Conservation (phyloP, 2,797 vertebrate genomes). For the Phyllotis vaccarum region DNA sequence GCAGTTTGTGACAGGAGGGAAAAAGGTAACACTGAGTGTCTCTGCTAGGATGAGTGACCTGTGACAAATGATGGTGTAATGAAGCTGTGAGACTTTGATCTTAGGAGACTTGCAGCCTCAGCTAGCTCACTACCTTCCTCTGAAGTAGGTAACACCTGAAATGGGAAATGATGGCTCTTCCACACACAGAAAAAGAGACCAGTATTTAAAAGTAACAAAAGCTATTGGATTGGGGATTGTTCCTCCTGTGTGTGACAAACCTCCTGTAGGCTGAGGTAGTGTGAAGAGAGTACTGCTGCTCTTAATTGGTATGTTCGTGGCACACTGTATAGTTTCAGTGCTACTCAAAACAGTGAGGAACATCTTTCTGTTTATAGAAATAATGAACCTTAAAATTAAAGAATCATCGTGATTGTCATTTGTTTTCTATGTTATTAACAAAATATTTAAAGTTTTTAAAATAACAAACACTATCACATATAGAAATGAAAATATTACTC, state of each 20-base stretch:
- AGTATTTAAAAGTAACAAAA: constrained; percentile 46
- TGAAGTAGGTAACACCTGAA: not conserved
- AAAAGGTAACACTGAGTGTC: constrained; percentile 91
- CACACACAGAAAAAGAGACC: not conserved
- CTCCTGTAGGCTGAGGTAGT: not conserved
- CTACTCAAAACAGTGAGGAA: not conserved
- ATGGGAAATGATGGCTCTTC: not conserved
- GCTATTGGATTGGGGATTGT: not conserved
- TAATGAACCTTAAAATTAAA: constrained; percentile 44
- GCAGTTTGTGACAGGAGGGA: constrained; percentile 98
- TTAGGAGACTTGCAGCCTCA: not conserved
- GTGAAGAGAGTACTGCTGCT: not conserved
- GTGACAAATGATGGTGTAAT: not conserved
- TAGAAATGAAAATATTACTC: not conserved
- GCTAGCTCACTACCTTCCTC: not conserved
- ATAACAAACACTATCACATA: not conserved
- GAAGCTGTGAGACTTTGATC: not conserved
- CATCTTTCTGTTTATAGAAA: constrained; percentile 14
- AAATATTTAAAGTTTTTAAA: not conserved
- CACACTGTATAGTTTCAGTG: not conserved
- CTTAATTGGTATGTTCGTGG: not conserved
- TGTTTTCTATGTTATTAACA: constrained; percentile 35
- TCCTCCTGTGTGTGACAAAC: not conserved
- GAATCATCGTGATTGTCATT: not conserved
- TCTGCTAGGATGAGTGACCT: not conserved